Conservation (phyloP, 2,888 invertebrate genomes). For the Lamellibrachia satsuma region DNA sequence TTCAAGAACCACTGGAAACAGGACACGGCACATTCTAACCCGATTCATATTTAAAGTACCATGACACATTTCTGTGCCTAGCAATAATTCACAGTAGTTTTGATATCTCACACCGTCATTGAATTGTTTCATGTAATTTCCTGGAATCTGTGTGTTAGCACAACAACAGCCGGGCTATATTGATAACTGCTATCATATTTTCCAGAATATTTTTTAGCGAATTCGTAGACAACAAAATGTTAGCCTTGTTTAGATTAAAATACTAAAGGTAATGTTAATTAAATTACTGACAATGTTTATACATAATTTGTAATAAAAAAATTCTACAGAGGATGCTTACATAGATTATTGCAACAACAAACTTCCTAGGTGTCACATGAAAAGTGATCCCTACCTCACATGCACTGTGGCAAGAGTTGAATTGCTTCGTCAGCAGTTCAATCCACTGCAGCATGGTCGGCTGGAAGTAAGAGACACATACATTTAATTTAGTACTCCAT, state of each 20-base stretch:
- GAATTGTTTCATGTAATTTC: not conserved
- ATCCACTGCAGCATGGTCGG: conserved; percentile 98
- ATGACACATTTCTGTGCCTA: not conserved
- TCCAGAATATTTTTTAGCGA: not conserved
- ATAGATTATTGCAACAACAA: not conserved
- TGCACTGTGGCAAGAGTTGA: conserved; percentile 81
- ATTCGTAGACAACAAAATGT: not conserved
- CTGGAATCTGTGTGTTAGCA: not conserved
- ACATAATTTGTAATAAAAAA: not conserved
- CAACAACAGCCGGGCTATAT: not conserved
- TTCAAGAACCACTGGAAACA: conserved; percentile 84
- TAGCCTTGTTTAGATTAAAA: not conserved
- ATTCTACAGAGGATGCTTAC: not conserved
- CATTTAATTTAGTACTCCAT: not conserved
- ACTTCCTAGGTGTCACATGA: not conserved
- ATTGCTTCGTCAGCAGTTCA: conserved; percentile 91
- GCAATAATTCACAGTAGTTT: not conserved
- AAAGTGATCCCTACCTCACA: conserved; percentile 61
- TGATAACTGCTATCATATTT: not conserved
- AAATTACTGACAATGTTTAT: too few relatives aligned
- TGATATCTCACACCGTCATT: not conserved
- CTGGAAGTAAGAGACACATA: conserved; percentile 65
- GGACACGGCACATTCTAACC: conserved; percentile 13
- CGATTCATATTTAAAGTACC: not conserved
- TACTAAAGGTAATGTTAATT: not conserved